Conservation (phyloP, 1,140 invertebrate species). For the Zaprionus nigranus region DNA sequence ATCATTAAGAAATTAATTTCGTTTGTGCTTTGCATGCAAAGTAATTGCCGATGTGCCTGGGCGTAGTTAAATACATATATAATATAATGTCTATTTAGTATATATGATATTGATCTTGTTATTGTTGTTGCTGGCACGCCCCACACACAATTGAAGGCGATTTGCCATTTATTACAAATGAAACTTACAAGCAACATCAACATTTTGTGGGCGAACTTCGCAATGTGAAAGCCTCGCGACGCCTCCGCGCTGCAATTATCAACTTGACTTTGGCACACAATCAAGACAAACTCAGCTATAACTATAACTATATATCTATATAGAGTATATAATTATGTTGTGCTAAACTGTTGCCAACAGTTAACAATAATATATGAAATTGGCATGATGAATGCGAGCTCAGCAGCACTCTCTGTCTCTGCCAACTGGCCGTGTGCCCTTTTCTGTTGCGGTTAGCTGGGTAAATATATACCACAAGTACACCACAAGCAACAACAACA, state of each 20-base stretch:
- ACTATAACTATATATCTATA: conserved; percentile 17
- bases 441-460: conserved; percentile 25
- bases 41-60: not conserved
- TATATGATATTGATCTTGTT: conserved; percentile 41
- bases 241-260: not conserved
- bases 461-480: conserved; percentile 25
- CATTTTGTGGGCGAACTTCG: conserved; percentile 57
- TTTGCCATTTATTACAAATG: conserved; percentile 65
- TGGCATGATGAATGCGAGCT: conserved; percentile 29
- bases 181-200: conserved; percentile 41
- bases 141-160: conserved; percentile 52
- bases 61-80: not conserved
- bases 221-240: not conserved
- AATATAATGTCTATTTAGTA: conserved; percentile 20
- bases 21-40: conserved; percentile 13
- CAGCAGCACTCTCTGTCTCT: conserved; percentile 16
- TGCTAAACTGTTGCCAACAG: conserved; percentile 48
- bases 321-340: conserved; percentile 24
- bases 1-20: conserved; percentile 9
- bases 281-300: not conserved
- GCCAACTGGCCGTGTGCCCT: conserved; percentile 34
- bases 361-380: conserved; percentile 35
- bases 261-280: conserved; percentile 8
- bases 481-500: not conserved
- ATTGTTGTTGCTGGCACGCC: conserved; percentile 51